phyloP scores from a whole-genome alignment of 2,888 invertebrate genomes.

The Pristionchus exspectatus region DNA sequence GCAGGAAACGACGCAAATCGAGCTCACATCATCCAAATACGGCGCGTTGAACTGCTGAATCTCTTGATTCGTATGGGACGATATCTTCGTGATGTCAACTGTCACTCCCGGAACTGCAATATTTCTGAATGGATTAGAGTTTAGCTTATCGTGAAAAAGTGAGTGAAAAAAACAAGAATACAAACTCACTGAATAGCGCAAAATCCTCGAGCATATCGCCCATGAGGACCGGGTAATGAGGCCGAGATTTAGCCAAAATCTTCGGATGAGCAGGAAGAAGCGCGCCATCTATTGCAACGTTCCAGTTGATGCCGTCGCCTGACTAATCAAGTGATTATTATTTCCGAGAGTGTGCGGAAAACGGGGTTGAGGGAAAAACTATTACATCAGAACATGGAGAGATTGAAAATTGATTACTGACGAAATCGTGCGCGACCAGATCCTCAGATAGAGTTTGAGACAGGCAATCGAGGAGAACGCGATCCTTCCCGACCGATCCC shows the following conservation, averaged over 20 bases:
- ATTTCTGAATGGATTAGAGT: background rate
- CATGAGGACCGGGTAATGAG: background rate
- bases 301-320: background rate
- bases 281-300: background rate
- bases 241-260: background rate
- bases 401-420: background rate
- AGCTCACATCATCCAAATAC: background rate
- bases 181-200: constrained; percentile 20
- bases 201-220: constrained; percentile 40
- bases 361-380: background rate
- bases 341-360: no score
- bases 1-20: no score
- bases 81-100: background rate
- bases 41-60: background rate
- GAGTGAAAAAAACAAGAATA: background rate
- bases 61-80: background rate
- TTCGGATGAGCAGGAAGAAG: constrained; percentile 35
- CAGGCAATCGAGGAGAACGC: background rate
- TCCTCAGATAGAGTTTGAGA: background rate
- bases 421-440: background rate
- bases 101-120: background rate
- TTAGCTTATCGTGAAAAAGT: background rate
- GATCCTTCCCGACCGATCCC: background rate
- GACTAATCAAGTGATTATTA: background rate
- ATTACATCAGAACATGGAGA: no score